Percentiles rank a stretch among this genome's conserved stretches.
Evolutionary conservation across 2,888 invertebrate genomes (phyloP).

Genomic region (Cataglyphis rosenhaueri): DNA sequence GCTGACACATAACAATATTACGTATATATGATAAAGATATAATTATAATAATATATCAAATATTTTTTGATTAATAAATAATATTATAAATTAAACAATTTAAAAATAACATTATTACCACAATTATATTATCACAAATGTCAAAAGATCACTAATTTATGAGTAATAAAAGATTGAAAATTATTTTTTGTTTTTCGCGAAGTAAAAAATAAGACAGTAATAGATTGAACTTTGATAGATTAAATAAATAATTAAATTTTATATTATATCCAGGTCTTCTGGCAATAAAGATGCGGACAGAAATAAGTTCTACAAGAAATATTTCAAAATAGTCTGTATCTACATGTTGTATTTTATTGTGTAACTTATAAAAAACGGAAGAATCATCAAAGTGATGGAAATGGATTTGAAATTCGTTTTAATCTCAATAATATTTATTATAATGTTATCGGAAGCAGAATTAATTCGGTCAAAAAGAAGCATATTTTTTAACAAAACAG

Average conservation of each 20-base stretch:
- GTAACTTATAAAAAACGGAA: background rate
- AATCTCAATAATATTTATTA: background rate
- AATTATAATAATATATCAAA: no score
- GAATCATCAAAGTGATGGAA: background rate
- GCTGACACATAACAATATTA: no score
- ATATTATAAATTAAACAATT: background rate
- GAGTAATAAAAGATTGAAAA: no score
- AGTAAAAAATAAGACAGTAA: no score
- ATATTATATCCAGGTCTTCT: background rate
- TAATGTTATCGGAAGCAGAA: constrained; percentile 3
- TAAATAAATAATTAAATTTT: background rate
- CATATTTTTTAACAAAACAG: background rate
- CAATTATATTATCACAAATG: no score
- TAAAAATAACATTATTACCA: background rate
- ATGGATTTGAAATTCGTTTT: background rate
- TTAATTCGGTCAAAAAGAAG: background rate
- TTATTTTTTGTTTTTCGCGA: no score
- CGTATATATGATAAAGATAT: no score
- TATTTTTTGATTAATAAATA: no score
- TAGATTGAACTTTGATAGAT: background rate
- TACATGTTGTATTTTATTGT: background rate
- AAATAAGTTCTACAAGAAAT: background rate
- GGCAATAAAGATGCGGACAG: background rate
- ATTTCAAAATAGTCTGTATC: background rate
- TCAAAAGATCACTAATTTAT: no score